Conservation (phyloP, 1,140 invertebrate species). For the Diploscapter pachys region DNA sequence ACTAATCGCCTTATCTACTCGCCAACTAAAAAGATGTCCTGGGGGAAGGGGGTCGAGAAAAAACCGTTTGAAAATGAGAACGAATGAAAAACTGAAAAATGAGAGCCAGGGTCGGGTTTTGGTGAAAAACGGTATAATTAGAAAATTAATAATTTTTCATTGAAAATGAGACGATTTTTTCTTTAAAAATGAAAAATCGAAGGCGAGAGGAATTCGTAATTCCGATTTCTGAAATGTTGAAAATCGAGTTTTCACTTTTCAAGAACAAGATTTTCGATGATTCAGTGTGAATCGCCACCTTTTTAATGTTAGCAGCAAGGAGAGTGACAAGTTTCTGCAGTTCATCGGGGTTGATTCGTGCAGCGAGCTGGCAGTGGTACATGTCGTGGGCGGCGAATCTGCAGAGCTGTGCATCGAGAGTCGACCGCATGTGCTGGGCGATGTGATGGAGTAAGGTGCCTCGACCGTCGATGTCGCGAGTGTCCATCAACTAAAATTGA, state of each 20-base stretch:
- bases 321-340: conserved; percentile 29
- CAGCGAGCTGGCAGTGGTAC: conserved; percentile 70
- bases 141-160: no score
- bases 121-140: no score
- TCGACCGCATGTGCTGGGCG: conserved; percentile 79
- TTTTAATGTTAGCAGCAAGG: conserved; percentile 26
- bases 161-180: conserved; percentile 2
- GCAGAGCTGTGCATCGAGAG: conserved; percentile 73
- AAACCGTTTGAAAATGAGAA: no score
- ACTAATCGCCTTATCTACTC: neutral
- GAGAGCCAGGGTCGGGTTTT: no score
- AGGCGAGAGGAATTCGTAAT: no score
- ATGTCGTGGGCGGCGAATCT: conserved; percentile 81
- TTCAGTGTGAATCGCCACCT: conserved; percentile 17
- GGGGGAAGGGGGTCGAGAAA: no score
- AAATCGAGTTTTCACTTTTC: no score
- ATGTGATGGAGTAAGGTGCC: conserved; percentile 87
- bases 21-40: neutral
- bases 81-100: no score
- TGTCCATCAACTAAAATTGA: conserved; percentile 64
- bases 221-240: no score
- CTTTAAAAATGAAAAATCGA: neutral
- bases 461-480: conserved; percentile 88
- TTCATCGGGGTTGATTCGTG: conserved; percentile 57
- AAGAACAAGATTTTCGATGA: no score